phyloP scores from a whole-genome alignment of 2,113 vertebrate genomes.

The Melanocharis versteri region DNA sequence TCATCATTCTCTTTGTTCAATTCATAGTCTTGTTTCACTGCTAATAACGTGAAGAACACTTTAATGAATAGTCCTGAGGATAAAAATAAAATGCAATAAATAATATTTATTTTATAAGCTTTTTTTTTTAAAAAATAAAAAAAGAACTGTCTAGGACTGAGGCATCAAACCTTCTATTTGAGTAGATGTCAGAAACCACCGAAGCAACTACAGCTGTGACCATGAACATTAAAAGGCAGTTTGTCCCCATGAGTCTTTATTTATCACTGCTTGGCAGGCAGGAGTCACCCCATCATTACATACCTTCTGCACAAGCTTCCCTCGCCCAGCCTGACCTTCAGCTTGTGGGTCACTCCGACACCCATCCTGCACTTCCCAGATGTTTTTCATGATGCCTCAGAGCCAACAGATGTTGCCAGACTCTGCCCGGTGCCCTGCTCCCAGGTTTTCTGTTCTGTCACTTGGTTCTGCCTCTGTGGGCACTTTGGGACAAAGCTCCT shows the following conservation, averaged over 20 bases:
- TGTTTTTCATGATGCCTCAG: background rate
- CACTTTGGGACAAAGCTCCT: background rate
- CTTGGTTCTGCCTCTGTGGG: background rate
- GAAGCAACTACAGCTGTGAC: slow-evolving; percentile 7
- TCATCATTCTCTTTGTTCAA: background rate
- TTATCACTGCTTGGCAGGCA: background rate
- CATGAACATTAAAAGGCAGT: background rate
- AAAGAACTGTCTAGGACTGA: background rate
- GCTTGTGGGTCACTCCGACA: background rate
- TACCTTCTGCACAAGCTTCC: background rate
- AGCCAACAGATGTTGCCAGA: background rate
- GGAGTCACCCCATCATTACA: background rate
- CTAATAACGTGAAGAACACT: slow-evolving; percentile 43
- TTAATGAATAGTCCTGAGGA: slow-evolving; percentile 55
- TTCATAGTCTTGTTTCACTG: slow-evolving; percentile 13
- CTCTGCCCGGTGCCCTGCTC: background rate
- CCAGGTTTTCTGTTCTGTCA: background rate
- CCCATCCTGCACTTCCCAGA: background rate
- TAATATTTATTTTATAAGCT: slow-evolving; percentile 50
- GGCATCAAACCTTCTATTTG: background rate
- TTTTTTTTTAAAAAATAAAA: background rate
- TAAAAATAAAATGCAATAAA: slow-evolving; percentile 44
- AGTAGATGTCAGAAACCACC: slow-evolving; percentile 1
- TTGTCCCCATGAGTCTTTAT: background rate
- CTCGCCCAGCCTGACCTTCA: background rate